Percentiles rank a stretch among this genome's conserved stretches.
These are phyloP conservation scores for Coelinius sp. DNA, from an alignment of 2,888 invertebrate species.

Conservation along the genomic window DNA sequence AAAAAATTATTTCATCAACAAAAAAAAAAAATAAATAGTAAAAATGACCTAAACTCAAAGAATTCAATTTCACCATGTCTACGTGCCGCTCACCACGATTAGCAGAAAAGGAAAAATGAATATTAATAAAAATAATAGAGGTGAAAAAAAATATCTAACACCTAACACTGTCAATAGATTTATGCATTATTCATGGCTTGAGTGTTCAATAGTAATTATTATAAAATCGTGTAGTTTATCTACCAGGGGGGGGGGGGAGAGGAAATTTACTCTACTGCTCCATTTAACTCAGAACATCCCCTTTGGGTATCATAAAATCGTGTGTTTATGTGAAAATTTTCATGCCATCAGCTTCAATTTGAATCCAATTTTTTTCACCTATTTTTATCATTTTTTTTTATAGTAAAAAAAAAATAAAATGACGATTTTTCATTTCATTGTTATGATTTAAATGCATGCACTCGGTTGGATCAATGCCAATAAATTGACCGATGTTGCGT, in stretches of 20 bases:
- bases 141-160: background rate
- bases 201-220: slow-evolving; percentile 4
- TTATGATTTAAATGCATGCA: slow-evolving; percentile 33
- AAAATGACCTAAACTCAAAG: background rate
- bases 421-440: background rate
- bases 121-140: background rate
- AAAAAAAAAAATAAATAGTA: background rate
- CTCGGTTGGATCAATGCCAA: slow-evolving; percentile 45
- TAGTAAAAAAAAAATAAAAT: background rate
- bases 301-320: background rate
- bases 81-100: background rate
- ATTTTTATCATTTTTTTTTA: background rate
- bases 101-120: background rate
- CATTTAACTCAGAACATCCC: slow-evolving; percentile 40
- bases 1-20: background rate
- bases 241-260: slow-evolving; percentile 33
- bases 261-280: slow-evolving; percentile 40
- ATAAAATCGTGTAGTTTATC: slow-evolving; percentile 40
- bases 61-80: background rate
- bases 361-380: background rate
- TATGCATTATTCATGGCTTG: background rate
- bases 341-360: background rate
- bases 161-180: background rate
- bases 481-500: slow-evolving; percentile 47
- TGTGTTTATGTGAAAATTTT: background rate